These are phyloP conservation scores for Idaea straminata DNA, from an alignment of 2,888 invertebrate genomes.

Conservation along the genomic window DNA sequence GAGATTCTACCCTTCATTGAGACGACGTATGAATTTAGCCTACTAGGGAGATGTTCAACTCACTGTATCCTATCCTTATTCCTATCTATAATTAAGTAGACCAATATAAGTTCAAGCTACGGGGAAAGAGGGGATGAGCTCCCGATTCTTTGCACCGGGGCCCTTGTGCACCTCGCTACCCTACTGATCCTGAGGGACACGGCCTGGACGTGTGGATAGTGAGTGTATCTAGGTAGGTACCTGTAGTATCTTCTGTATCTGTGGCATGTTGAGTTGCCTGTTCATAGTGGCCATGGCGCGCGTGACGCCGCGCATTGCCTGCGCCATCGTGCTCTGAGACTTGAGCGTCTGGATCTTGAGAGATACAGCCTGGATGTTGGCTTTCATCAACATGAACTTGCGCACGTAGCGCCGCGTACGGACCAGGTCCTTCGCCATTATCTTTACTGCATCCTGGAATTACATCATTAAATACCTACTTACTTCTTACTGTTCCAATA, in stretches of 20 bases:
- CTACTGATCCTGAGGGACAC: slow-evolving; percentile 97
- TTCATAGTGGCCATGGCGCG: slow-evolving; percentile 99
- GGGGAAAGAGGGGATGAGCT: too few species aligned
- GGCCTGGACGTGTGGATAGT: neutral
- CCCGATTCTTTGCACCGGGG: too few species aligned
- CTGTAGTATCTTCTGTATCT: slow-evolving; percentile 95
- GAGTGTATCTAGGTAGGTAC: slow-evolving; percentile 29
- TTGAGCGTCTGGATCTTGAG: slow-evolving; percentile 98
- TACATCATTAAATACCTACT: neutral
- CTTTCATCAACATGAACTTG: slow-evolving; percentile 99
- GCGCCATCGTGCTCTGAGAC: slow-evolving; percentile 99
- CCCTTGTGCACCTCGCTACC: too few species aligned
- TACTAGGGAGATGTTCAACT: too few species aligned
- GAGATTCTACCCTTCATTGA: too few species aligned
- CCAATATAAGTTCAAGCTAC: too few species aligned
- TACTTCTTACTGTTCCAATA: too few species aligned
- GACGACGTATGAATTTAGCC: too few species aligned
- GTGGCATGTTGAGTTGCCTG: slow-evolving; percentile 96
- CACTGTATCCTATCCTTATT: too few species aligned
- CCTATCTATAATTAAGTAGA: too few species aligned
- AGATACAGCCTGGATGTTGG: slow-evolving; percentile 98
- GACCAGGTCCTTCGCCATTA: slow-evolving; percentile 99
- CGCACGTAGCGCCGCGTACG: slow-evolving; percentile 96
- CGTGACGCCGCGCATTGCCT: slow-evolving; percentile 99
- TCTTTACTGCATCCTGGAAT: slow-evolving; percentile 96